Percentiles rank a stretch among this genome's conserved stretches.
phyloP scores from a whole-genome alignment of 2,797 vertebrate genomes.

The Takifugu ocellatus region DNA sequence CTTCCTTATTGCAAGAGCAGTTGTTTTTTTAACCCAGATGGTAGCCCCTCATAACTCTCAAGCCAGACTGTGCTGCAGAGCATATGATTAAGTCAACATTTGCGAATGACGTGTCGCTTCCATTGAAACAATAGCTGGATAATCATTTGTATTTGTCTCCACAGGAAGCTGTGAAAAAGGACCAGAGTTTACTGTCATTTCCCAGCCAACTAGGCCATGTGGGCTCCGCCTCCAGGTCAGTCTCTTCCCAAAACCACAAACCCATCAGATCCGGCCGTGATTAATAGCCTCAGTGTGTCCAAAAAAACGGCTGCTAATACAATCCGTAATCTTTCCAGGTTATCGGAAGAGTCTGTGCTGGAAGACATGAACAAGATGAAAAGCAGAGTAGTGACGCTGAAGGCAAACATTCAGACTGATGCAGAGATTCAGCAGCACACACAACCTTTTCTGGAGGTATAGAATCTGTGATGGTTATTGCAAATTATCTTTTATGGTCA shows the following conservation, averaged over 20 bases:
- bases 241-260: conserved; percentile 44
- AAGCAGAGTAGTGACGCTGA: conserved; percentile 68
- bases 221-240: conserved; percentile 78
- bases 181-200: conserved; percentile 79
- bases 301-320: too few relatives aligned
- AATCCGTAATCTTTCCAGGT: conserved; percentile 48
- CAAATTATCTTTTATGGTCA: too few relatives aligned
- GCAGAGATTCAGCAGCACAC: conserved; percentile 71
- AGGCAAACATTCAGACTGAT: conserved; percentile 63
- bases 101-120: conserved; percentile 38
- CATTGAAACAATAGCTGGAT: conserved; percentile 63
- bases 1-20: not conserved
- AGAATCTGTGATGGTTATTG: not conserved
- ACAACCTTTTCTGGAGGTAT: conserved; percentile 78
- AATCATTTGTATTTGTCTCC: conserved; percentile 65
- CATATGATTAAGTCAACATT: conserved; percentile 45
- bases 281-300: conserved; percentile 17
- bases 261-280: conserved; percentile 23
- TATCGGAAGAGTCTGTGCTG: conserved; percentile 76
- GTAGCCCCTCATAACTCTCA: conserved; percentile 2
- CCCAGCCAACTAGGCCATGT: conserved; percentile 78
- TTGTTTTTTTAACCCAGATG: not conserved
- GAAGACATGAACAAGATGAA: conserved; percentile 79
- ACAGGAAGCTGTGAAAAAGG: conserved; percentile 83
- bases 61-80: conserved; percentile 22